Evolutionary conservation across 2,797 vertebrate genomes (phyloP).

Genomic region (Otolemur crassicaudatus): DNA sequence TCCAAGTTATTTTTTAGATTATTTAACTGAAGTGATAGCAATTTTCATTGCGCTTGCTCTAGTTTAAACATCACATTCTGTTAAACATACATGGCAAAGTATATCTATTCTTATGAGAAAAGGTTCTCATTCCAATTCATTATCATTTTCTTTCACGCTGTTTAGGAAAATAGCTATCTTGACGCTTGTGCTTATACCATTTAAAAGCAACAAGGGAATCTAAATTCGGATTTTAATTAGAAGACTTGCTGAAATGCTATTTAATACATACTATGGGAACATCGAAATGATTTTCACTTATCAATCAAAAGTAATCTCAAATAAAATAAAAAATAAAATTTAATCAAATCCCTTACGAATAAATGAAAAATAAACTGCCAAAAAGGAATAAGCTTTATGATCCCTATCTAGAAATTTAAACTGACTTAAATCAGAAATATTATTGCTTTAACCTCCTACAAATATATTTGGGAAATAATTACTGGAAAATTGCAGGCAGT

Average conservation of each 20-base stretch:
- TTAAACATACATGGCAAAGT: slow-evolving; percentile 19
- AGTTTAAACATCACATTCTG: slow-evolving; percentile 39
- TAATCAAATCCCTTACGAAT: background rate
- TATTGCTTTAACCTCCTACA: background rate
- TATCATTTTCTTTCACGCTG: background rate
- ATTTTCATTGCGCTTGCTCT: background rate
- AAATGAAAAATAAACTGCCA: background rate
- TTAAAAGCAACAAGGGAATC: slow-evolving; percentile 36
- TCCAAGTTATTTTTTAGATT: slow-evolving; percentile 62
- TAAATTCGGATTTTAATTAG: slow-evolving; percentile 19
- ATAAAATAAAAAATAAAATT: background rate
- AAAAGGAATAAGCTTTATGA: background rate
- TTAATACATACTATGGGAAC: background rate
- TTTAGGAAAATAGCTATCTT: slow-evolving; percentile 44
- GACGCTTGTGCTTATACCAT: background rate
- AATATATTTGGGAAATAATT: slow-evolving; percentile 24
- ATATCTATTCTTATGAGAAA: background rate
- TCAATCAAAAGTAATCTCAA: slow-evolving; percentile 34
- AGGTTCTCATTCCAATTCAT: background rate
- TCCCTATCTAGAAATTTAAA: background rate
- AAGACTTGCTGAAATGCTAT: background rate
- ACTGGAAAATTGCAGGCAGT: background rate
- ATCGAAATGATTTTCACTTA: background rate
- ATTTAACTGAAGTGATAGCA: background rate
- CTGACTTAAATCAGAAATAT: slow-evolving; percentile 29